Base-by-base conservation (phyloP, 2,797 vertebrate genomes). In the Xenopus petersii region DNA sequence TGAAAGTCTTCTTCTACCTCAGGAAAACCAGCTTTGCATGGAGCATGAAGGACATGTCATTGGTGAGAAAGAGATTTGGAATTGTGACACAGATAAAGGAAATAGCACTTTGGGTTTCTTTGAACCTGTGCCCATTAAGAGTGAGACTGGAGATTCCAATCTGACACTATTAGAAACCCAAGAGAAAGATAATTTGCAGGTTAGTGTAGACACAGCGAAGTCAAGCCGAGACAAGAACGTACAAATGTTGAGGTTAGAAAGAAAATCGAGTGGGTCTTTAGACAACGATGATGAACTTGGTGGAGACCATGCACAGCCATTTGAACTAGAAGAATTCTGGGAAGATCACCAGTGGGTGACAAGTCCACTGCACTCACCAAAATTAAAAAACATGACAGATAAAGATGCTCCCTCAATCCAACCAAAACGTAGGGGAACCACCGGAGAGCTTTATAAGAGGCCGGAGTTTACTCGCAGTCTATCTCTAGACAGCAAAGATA, bases 291-390 rank as follows among this genome's bases (percentile, higher is more conserved):
- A 97, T 0, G 94, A 97, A 0, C 67, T 87, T 48, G 90, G 85
- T 80, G 88, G 81, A 64, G 93, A 92, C 60, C 82, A 84, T 16
- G 82, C 79, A 48, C 90, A 95, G 82, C 82, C 92, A 89, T 83
- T 97, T 80, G 96, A 99, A 83, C 86, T 94, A 81, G 94, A 95
- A 80, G 97, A 98, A 78, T 92, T 95, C 5, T 98, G 95, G 95
- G 97, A 99, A 75, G 96, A 98, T 70, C 95, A 95, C 74, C 93
- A 96, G 77, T 99, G 96, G 96, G 96, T 98, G 21, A 98, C 96
- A 4, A 98, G 97, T 75, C 96, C 97, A 5, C 93, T 99, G n/a
- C 97, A 98, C 84, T 96, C 95, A 3, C 95, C 95, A 1, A 96
- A 94, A 49, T 83, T 95, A 75, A 94, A 95, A 81, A 91, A 92